phyloP scores from a whole-genome alignment of 2,888 invertebrate genomes.

The Kryphioiulus occultus region DNA sequence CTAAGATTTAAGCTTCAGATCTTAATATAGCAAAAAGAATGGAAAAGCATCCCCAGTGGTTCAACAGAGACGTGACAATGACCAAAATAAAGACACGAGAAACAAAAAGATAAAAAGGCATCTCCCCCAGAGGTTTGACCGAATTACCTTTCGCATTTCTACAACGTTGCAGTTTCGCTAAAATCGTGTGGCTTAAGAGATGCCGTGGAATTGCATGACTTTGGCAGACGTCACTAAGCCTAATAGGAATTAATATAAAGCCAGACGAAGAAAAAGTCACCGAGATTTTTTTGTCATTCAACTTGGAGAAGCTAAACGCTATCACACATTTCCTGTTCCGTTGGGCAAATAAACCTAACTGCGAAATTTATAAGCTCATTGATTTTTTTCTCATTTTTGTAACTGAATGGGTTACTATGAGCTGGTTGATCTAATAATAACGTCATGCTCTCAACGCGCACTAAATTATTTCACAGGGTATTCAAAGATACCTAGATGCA shows the following conservation, averaged over 20 bases:
- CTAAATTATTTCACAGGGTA: not conserved
- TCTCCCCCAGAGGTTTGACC: not conserved
- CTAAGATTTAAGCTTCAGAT: not conserved
- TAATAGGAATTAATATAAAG: not conserved
- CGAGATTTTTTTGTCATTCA: not conserved
- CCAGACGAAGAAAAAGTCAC: not conserved
- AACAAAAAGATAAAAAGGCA: not conserved
- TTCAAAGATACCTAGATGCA: not conserved
- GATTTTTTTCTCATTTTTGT: not conserved
- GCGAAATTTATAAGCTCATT: not conserved
- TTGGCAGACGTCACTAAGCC: not conserved
- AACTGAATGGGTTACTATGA: not conserved
- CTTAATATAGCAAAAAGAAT: not conserved
- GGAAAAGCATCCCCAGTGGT: not conserved
- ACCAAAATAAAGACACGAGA: not conserved
- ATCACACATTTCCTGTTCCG: not conserved
- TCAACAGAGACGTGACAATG: not conserved
- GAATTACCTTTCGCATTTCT: slow-evolving; percentile 16
- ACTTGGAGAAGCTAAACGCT: not conserved
- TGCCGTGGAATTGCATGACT: not conserved
- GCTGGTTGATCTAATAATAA: not conserved
- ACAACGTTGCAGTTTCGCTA: not conserved
- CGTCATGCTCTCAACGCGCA: not conserved
- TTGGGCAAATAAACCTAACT: not conserved
- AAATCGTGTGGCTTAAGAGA: not conserved